Conservation (phyloP, 2,888 invertebrate species). For the Rhyacophila evoluta region DNA sequence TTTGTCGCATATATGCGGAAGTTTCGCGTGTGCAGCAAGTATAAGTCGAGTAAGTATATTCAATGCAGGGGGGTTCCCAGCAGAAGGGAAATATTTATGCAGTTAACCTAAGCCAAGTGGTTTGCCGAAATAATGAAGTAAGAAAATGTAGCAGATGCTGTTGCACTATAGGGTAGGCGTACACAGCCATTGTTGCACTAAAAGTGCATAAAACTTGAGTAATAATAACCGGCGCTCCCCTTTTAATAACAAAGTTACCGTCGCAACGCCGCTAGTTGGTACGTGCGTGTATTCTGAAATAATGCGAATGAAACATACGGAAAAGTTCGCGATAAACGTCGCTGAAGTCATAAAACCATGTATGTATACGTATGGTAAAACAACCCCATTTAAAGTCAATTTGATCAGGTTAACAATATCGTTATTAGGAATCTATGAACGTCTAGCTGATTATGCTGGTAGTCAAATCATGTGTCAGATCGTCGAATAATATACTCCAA, state of each 20-base stretch:
- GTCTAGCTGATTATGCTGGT: no score
- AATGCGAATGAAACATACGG: not conserved
- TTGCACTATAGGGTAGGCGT: not conserved
- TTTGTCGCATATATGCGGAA: not conserved
- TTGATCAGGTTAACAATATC: not conserved
- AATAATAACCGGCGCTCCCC: conserved; percentile 30
- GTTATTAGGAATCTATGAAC: not conserved
- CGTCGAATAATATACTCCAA: no score
- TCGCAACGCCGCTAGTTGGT: conserved; percentile 7
- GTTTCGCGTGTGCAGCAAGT: not conserved
- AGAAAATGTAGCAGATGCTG: conserved; percentile 37
- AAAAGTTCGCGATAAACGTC: not conserved
- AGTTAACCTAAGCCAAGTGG: conserved; percentile 25
- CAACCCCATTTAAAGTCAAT: not conserved
- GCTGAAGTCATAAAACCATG: not conserved
- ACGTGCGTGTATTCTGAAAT: not conserved
- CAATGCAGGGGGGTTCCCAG: not conserved
- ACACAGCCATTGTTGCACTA: conserved; percentile 34
- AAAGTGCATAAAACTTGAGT: conserved; percentile 42
- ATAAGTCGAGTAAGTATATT: not conserved
- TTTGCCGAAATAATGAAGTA: conserved; percentile 44
- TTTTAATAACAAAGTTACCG: conserved; percentile 23
- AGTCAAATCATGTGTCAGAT: no score
- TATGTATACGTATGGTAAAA: not conserved
- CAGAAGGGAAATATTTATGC: conserved; percentile 34